These are phyloP conservation scores for Epizoanthus ramosus DNA, from an alignment of 92 coral and sea anemone genomes.

Conservation along the genomic window DNA sequence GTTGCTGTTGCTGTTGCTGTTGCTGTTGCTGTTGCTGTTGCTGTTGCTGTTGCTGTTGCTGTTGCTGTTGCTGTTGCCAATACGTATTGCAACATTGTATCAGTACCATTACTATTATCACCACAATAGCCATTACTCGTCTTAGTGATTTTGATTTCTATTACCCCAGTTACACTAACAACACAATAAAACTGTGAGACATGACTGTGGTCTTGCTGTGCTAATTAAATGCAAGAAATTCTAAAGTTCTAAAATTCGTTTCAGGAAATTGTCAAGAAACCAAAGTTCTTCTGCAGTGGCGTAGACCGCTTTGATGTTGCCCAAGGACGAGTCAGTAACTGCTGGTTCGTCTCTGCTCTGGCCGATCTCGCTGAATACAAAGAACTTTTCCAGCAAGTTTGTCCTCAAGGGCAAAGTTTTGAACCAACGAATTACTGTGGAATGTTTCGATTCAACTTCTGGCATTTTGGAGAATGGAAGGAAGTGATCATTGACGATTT, in stretches of 20 bases:
- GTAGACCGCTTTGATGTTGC: conserved; percentile 71
- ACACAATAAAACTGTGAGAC: too few species aligned
- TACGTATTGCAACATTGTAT: too few species aligned
- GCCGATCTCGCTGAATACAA: conserved; percentile 72
- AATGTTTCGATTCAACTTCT: conserved; percentile 78
- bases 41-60: too few species aligned
- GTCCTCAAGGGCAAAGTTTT: conserved; percentile 74
- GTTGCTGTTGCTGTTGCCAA: too few species aligned
- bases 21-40: too few species aligned
- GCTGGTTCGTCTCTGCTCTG: conserved; percentile 92
- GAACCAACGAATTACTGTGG: conserved; percentile 80
- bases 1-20: too few species aligned
- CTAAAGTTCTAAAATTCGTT: not conserved
- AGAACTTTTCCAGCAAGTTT: conserved; percentile 71
- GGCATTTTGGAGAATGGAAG: conserved; percentile 87
- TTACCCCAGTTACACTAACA: too few species aligned
- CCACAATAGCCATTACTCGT: too few species aligned
- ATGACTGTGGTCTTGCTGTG: too few species aligned
- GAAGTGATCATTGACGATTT: conserved; percentile 79
- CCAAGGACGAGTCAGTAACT: conserved; percentile 79
- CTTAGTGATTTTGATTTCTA: not conserved
- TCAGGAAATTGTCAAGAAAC: conserved; percentile 72
- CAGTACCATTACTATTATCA: too few species aligned
- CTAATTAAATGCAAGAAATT: too few species aligned
- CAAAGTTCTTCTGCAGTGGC: conserved; percentile 70